Conservation (phyloP, 2,113 vertebrate genomes). For the Gambusia affinis region DNA sequence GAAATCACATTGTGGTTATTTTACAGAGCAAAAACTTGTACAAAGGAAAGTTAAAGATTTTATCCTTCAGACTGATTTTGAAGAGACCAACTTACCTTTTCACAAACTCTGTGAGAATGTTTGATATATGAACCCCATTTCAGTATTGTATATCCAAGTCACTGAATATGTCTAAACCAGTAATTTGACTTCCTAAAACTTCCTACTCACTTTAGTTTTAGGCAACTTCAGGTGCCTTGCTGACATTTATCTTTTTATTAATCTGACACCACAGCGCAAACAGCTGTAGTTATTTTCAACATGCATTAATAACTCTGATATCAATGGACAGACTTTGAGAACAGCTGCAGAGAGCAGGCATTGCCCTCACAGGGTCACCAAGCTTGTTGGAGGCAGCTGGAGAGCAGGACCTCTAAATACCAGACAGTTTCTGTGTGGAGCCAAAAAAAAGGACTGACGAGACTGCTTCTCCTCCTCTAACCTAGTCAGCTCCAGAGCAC, state of each 20-base stretch:
- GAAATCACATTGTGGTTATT: no score
- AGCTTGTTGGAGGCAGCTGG: slow-evolving; percentile 38
- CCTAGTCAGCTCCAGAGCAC: slow-evolving; percentile 22
- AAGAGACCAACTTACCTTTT: not conserved
- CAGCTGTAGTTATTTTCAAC: slow-evolving; percentile 49
- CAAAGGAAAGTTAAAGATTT: not conserved
- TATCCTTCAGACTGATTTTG: not conserved
- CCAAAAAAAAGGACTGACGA: slow-evolving; percentile 34
- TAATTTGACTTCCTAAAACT: not conserved
- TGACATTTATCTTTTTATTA: not conserved
- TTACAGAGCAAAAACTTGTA: no score
- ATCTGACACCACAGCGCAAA: not conserved
- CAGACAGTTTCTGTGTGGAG: slow-evolving; percentile 21
- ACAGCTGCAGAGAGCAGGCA: slow-evolving; percentile 28
- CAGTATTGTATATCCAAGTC: slow-evolving; percentile 26
- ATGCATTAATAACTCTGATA: slow-evolving; percentile 55
- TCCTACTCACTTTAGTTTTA: not conserved
- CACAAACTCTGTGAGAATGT: no score
- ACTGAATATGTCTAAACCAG: slow-evolving; percentile 16
- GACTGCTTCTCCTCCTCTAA: slow-evolving; percentile 10
- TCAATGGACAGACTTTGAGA: slow-evolving; percentile 56
- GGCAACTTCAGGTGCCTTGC: not conserved
- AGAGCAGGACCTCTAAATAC: slow-evolving; percentile 31
- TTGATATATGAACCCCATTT: not conserved
- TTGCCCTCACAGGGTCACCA: slow-evolving; percentile 22